phyloP scores from a whole-genome alignment of 2,113 vertebrate species.

The Myanophis thanlyinensis region DNA sequence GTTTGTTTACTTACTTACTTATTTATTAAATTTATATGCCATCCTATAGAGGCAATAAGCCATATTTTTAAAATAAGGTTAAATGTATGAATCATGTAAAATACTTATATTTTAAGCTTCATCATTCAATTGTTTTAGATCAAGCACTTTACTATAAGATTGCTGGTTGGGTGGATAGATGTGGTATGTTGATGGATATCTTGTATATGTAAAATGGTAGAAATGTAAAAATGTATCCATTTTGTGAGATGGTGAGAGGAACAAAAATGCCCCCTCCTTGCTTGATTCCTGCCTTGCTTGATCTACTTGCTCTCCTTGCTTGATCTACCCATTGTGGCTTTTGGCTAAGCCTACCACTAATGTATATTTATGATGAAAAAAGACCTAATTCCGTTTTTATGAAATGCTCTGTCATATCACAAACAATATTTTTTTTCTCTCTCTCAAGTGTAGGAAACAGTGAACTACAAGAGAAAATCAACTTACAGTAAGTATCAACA shows the following conservation, averaged over 20 bases:
- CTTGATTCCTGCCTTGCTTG: background rate
- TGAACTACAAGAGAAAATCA: background rate
- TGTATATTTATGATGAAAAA: background rate
- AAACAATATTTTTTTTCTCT: background rate
- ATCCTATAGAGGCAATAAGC: background rate
- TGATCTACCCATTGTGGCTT: background rate
- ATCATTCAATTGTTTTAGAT: background rate
- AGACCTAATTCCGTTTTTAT: background rate
- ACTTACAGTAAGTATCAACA: no score
- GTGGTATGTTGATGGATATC: background rate
- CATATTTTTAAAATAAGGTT: background rate
- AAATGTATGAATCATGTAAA: background rate
- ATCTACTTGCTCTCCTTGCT: no score
- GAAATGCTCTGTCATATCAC: background rate
- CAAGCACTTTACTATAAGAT: background rate
- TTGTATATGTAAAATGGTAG: background rate
- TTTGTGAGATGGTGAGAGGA: background rate
- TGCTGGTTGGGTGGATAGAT: background rate
- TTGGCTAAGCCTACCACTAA: background rate
- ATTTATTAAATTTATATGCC: background rate
- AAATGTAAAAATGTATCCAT: background rate
- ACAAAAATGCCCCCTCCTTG: background rate
- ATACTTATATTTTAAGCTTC: background rate
- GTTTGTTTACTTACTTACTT: background rate
- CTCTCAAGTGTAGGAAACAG: background rate